These are phyloP conservation scores for Eudemis profundana DNA, from an alignment of 2,888 invertebrate genomes.

Conservation along the genomic window DNA sequence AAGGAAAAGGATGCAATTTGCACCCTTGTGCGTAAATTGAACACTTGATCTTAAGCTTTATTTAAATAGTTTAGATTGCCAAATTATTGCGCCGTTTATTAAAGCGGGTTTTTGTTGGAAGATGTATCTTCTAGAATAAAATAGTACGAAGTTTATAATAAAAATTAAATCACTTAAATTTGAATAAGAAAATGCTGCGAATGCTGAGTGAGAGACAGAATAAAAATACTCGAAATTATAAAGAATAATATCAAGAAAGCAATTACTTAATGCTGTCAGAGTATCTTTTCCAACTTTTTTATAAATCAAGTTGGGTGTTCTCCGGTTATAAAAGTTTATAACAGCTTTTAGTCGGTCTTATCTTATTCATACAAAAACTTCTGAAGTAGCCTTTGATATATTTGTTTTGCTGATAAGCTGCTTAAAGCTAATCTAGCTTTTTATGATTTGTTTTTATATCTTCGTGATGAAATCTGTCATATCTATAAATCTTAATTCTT, in stretches of 20 bases:
- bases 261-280: constrained; percentile 13
- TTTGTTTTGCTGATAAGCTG: constrained; percentile 69
- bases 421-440: constrained; percentile 45
- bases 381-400: constrained; percentile 75
- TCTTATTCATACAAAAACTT: constrained; percentile 69
- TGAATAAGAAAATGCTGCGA: neutral
- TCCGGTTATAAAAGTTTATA: constrained; percentile 60
- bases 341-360: constrained; percentile 66
- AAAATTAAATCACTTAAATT: neutral
- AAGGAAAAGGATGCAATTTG: constrained; percentile 31
- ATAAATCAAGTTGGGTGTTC: constrained; percentile 62
- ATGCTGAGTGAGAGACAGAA: neutral
- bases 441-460: constrained; percentile 36
- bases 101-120: neutral
- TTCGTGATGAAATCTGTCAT: too few relatives aligned
- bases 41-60: constrained; percentile 19
- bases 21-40: constrained; percentile 22
- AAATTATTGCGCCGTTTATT: neutral
- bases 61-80: constrained; percentile 24
- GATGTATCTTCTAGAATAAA: too few relatives aligned
- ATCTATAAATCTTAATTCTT: too few relatives aligned
- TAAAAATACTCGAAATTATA: neutral
- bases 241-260: constrained; percentile 2
- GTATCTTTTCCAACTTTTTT: constrained; percentile 27
- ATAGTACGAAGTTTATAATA: neutral